Conservation (phyloP, 2,888 invertebrate genomes). For the Hydraecia micacea region DNA sequence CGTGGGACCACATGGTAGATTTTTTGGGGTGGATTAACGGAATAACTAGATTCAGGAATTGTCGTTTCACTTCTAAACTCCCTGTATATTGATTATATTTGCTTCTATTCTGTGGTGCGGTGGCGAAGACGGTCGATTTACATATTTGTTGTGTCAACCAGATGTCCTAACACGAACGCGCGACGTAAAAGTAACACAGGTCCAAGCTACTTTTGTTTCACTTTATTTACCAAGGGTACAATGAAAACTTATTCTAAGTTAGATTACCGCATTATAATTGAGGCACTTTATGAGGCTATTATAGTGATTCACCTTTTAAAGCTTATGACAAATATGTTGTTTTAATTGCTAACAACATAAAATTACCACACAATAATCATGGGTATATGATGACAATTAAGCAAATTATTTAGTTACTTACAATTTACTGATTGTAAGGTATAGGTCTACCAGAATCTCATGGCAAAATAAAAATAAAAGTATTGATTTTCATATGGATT, state of each 20-base stretch:
- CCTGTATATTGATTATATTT: not conserved
- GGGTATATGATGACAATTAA: not conserved
- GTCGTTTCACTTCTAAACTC: not conserved
- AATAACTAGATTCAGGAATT: not conserved
- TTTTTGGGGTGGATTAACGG: not conserved
- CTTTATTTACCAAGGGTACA: not conserved
- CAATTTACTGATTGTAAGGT: not conserved
- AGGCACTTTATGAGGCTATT: not conserved
- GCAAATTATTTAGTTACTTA: not conserved
- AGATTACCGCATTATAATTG: not conserved
- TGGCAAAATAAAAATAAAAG: no score
- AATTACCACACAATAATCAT: not conserved
- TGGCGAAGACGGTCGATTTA: not conserved
- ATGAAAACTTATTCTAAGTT: not conserved
- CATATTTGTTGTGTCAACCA: not conserved
- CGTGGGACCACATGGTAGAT: not conserved
- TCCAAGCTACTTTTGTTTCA: not conserved
- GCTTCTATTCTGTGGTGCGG: not conserved
- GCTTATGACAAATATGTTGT: not conserved
- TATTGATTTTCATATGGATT: no score
- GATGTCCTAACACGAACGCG: not conserved
- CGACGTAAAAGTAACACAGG: not conserved
- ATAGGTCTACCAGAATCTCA: no score
- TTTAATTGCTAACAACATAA: not conserved
- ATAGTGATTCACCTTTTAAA: not conserved